A percentile compares a stretch with the other conserved stretches of the same genome.
These are phyloP conservation scores for Enteromius paludinosus DNA, from an alignment of 2,797 vertebrate species.

Conservation along the genomic window DNA sequence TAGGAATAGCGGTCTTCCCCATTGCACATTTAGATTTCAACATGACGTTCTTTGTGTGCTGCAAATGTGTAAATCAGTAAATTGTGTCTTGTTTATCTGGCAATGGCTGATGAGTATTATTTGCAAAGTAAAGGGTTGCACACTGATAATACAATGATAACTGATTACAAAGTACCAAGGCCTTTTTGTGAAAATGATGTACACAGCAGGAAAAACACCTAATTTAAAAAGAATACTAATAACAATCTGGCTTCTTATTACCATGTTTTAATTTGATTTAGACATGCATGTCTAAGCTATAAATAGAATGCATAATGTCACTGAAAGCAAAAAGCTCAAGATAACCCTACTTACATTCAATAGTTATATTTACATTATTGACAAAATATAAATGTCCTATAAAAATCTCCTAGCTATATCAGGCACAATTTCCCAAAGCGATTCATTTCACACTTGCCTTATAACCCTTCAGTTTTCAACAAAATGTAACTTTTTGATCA, in stretches of 20 bases:
- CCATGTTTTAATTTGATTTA: not conserved
- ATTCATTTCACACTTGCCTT: not conserved
- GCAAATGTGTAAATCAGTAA: constrained; percentile 40
- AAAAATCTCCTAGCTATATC: no score
- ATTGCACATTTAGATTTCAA: constrained; percentile 5
- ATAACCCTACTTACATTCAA: not conserved
- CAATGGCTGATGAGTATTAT: constrained; percentile 36
- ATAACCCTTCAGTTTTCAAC: constrained; percentile 3
- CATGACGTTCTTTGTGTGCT: constrained; percentile 17
- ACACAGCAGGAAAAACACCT: not conserved
- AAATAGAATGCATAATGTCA: not conserved
- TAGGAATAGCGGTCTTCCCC: not conserved
- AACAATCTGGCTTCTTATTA: not conserved
- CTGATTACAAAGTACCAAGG: not conserved
- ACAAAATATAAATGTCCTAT: not conserved
- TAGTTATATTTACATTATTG: not conserved
- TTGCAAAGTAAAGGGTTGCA: not conserved
- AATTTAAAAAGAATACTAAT: not conserved
- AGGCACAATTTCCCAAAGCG: not conserved
- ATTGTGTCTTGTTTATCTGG: constrained; percentile 31
- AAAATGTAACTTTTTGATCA: not conserved
- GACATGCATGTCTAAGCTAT: not conserved
- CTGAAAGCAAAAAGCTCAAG: not conserved
- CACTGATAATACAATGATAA: not conserved
- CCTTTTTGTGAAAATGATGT: not conserved